These are phyloP conservation scores for Pseudoips prasinana DNA, from an alignment of 2,888 invertebrate genomes.

Conservation along the genomic window DNA sequence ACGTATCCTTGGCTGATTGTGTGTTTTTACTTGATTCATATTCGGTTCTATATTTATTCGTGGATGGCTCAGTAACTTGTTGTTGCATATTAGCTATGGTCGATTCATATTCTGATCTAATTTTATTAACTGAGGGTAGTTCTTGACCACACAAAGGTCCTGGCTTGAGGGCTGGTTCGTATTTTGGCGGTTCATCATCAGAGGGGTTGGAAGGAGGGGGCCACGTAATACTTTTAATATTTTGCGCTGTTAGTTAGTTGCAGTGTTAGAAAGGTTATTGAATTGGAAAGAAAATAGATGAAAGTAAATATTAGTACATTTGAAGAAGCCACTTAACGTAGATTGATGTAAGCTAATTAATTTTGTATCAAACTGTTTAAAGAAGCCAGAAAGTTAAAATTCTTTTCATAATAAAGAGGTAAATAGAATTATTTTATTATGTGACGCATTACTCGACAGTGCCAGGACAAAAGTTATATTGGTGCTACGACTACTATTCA, in stretches of 20 bases:
- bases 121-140: conserved; percentile 31
- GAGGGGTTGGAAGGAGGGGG: conserved; percentile 69
- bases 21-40: conserved; percentile 56
- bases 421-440: conserved; percentile 40
- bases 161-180: conserved; percentile 38
- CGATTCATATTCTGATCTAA: conserved; percentile 30
- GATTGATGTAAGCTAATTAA: conserved; percentile 35
- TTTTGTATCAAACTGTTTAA: conserved; percentile 38
- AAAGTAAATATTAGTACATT: conserved; percentile 67
- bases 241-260: conserved; percentile 67
- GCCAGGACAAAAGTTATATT: conserved; percentile 63
- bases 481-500: conserved; percentile 51
- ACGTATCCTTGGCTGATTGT: conserved; percentile 55
- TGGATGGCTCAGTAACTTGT: conserved; percentile 40
- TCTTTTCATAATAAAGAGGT: conserved; percentile 33
- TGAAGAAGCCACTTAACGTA: conserved; percentile 45
- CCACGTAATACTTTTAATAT: conserved; percentile 78
- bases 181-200: conserved; percentile 63
- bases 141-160: conserved; percentile 32
- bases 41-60: conserved; percentile 49
- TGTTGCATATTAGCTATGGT: conserved; percentile 35
- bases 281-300: conserved; percentile 62
- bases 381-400: conserved; percentile 56
- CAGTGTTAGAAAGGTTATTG: conserved; percentile 44
- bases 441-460: conserved; percentile 49